A percentile compares a stretch with the other conserved stretches of the same genome.
Evolutionary conservation across 2,797 vertebrate species (phyloP).

Genomic region (Tamandua tetradactyla): DNA sequence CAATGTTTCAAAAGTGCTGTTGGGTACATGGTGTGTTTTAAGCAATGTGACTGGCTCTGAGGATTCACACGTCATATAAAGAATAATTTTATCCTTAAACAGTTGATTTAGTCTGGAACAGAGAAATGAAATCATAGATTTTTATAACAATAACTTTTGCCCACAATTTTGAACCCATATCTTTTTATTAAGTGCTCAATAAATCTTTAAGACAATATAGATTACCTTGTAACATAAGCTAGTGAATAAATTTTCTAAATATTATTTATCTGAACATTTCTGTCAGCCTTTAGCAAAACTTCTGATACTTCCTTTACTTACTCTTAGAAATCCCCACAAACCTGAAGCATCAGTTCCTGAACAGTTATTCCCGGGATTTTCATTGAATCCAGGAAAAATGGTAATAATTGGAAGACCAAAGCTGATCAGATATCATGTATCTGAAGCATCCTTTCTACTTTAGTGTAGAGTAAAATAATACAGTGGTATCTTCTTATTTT

Average conservation of each 20-base stretch:
- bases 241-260: conserved; percentile 13
- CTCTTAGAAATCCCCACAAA: background rate
- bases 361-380: background rate
- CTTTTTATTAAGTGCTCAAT: background rate
- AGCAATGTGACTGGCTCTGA: background rate
- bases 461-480: background rate
- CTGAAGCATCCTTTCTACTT: background rate
- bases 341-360: background rate
- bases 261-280: conserved; percentile 12
- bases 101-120: background rate
- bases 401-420: background rate
- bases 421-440: background rate
- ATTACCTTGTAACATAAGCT: background rate
- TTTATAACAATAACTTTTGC: background rate
- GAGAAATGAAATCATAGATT: background rate
- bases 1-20: background rate
- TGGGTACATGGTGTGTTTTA: background rate
- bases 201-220: background rate
- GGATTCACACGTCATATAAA: background rate
- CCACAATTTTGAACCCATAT: background rate
- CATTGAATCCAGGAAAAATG: background rate
- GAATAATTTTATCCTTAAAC: background rate
- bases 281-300: background rate
- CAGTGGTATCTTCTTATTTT: background rate
- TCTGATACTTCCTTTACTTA: background rate